Evolutionary conservation across 2,888 invertebrate genomes (phyloP).

Genomic region (Gymnocheta viridis): DNA sequence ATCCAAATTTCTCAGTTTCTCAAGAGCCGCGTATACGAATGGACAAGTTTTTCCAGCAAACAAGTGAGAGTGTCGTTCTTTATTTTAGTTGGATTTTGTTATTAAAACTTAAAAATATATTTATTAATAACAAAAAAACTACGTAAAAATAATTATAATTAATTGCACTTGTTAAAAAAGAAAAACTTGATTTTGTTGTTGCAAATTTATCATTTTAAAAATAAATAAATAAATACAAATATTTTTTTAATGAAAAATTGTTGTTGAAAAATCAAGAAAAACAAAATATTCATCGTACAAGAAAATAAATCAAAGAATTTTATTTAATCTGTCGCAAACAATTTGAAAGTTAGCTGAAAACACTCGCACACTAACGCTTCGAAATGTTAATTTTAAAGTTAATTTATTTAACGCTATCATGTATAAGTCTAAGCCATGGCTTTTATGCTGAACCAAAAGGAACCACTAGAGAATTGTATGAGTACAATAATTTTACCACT

Average conservation of each 20-base stretch:
- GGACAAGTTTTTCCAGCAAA: conserved; percentile 57
- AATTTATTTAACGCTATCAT: conserved; percentile 26
- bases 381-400: conserved; percentile 54
- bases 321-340: conserved; percentile 30
- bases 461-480: conserved; percentile 36
- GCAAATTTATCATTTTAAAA: conserved; percentile 17
- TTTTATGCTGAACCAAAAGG: conserved; percentile 35
- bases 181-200: conserved; percentile 41
- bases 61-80: conserved; percentile 63
- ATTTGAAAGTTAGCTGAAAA: conserved; percentile 49
- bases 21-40: conserved; percentile 70
- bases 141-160: conserved; percentile 39
- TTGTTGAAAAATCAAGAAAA: conserved; percentile 4
- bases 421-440: conserved; percentile 41
- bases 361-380: neutral
- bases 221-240: neutral
- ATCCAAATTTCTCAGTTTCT: conserved; percentile 69
- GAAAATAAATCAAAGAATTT: conserved; percentile 52
- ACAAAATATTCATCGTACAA: conserved; percentile 7
- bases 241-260: conserved; percentile 4
- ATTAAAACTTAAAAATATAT: conserved; percentile 22
- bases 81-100: conserved; percentile 39
- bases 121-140: conserved; percentile 45
- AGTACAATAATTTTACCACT: conserved; percentile 25
- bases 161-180: conserved; percentile 60